These are phyloP conservation scores for Hiodon tergisus DNA, from an alignment of 2,113 vertebrate genomes.

Conservation along the genomic window DNA sequence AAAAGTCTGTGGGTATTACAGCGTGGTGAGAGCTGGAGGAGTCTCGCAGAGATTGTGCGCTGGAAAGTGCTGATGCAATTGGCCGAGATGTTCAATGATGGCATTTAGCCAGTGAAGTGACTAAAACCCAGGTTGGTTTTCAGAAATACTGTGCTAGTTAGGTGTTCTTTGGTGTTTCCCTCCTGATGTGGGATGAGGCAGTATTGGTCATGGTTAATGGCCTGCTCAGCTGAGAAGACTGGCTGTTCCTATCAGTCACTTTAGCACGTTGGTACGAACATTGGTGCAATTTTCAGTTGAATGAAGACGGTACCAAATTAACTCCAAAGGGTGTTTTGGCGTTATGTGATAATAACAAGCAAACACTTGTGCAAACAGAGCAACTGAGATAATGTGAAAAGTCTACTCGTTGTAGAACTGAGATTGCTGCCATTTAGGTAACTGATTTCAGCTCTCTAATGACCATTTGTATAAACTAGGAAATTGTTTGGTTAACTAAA, in stretches of 20 bases:
- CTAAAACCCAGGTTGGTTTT: not conserved
- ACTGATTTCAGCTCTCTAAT: not conserved
- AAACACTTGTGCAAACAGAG: not conserved
- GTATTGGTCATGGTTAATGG: not conserved
- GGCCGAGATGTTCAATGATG: no score
- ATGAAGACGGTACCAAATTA: not conserved
- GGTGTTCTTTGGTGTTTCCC: not conserved
- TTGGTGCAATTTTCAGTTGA: not conserved
- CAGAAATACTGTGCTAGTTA: not conserved
- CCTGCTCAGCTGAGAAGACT: no score
- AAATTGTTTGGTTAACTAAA: constrained; percentile 1
- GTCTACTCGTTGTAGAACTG: not conserved
- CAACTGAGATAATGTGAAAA: constrained; percentile 13
- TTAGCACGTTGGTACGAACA: no score
- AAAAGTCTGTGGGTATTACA: not conserved
- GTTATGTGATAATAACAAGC: not conserved
- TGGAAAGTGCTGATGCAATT: no score
- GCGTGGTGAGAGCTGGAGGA: no score
- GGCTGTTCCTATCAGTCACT: no score
- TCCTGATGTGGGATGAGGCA: not conserved
- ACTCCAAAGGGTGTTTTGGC: not conserved
- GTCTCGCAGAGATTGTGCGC: no score
- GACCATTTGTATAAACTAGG: not conserved
- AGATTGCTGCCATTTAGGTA: constrained; percentile 4
- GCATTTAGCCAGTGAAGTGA: no score